phyloP scores from a whole-genome alignment of 2,797 vertebrate genomes.

The Sciurus carolinensis region DNA sequence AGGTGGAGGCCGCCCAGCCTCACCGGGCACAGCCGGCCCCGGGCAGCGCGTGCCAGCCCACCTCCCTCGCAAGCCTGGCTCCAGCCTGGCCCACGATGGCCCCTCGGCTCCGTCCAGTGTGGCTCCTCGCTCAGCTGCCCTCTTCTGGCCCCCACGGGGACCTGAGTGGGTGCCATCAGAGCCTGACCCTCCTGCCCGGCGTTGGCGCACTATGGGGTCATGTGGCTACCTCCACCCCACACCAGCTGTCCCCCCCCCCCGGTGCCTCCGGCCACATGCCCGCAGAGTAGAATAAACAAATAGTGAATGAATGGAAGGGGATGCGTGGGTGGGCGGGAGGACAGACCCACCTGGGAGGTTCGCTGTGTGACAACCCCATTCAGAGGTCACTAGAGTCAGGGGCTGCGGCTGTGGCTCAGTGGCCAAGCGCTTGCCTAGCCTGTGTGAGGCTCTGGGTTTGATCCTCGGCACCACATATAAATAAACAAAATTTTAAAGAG shows the following conservation, averaged over 20 bases:
- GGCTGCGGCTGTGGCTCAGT: too few relatives aligned
- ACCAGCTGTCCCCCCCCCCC: not conserved
- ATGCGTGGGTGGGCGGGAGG: accelerated
- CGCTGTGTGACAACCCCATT: not conserved
- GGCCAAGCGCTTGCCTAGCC: too few relatives aligned
- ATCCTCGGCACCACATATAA: too few relatives aligned
- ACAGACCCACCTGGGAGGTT: not conserved
- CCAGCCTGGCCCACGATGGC: not conserved
- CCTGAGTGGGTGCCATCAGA: not conserved
- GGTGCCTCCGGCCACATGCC: too few relatives aligned
- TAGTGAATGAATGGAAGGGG: too few relatives aligned
- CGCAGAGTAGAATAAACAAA: not conserved
- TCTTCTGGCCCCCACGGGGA: not conserved
- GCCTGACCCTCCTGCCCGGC: not conserved
- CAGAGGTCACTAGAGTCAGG: not conserved
- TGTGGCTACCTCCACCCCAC: not conserved
- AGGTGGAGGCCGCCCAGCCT: too few relatives aligned
- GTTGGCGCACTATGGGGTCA: too few relatives aligned
- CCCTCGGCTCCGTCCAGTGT: too few relatives aligned
- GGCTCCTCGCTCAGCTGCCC: not conserved
- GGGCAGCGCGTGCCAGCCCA: too few relatives aligned
- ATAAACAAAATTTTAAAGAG: too few relatives aligned
- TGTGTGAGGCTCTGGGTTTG: too few relatives aligned
- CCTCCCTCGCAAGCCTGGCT: too few relatives aligned
- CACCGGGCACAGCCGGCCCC: not conserved